A percentile compares a stretch with the other conserved stretches of the same genome.
Evolutionary conservation across 2,797 vertebrate species (phyloP).

Genomic region (Delichon dasypus): DNA sequence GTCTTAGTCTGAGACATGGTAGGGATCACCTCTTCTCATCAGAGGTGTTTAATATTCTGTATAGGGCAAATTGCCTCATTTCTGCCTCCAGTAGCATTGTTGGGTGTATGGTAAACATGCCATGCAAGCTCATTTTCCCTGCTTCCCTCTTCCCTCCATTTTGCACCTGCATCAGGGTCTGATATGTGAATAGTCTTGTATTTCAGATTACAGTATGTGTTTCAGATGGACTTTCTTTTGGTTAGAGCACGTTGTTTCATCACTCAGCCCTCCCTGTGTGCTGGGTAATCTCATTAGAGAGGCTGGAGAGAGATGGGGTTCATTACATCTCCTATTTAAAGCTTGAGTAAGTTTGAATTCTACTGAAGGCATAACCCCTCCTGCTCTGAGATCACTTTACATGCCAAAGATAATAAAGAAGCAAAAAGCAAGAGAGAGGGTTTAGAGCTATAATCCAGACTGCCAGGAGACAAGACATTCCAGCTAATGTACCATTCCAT

Average conservation of each 20-base stretch:
- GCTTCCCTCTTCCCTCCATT: not conserved
- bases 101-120: not conserved
- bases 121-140: not conserved
- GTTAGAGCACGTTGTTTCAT: not conserved
- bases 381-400: not conserved
- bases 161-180: not conserved
- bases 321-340: constrained; percentile 51
- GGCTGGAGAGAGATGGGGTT: not conserved
- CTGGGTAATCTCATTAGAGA: not conserved
- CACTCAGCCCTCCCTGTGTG: not conserved
- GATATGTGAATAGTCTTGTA: not conserved
- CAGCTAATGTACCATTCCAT: not conserved
- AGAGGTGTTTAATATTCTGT: not conserved
- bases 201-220: not conserved
- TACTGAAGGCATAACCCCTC: not conserved
- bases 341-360: constrained; percentile 47
- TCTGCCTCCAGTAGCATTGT: not conserved
- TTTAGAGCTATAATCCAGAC: not conserved
- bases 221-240: not conserved
- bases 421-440: not conserved
- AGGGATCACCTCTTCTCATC: not conserved
- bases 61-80: not conserved
- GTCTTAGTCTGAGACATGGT: not conserved
- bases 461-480: not conserved
- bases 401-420: not conserved